These are phyloP conservation scores for Sebastes taczanowskii DNA, from an alignment of 2,797 vertebrate genomes.

Conservation along the genomic window DNA sequence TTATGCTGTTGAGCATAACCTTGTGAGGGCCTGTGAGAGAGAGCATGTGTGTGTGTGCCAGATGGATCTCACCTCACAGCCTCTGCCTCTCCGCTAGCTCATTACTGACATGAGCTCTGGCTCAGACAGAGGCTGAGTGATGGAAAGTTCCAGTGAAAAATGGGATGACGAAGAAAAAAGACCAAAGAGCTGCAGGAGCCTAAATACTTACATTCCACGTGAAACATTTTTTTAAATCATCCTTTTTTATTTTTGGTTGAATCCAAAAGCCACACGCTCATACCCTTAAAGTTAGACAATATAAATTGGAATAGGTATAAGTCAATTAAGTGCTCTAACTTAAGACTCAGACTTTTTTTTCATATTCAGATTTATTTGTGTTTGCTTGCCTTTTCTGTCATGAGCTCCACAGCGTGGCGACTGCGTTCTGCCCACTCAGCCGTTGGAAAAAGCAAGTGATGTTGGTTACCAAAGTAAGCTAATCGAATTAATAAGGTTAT, in stretches of 20 bases:
- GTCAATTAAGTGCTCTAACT: background rate
- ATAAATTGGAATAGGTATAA: background rate
- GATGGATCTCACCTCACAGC: conserved; percentile 80
- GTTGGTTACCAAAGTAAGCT: no score
- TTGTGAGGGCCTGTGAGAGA: conserved; percentile 76
- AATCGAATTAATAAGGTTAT: no score
- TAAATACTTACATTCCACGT: background rate
- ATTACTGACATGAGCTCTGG: conserved; percentile 80
- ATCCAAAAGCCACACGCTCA: background rate
- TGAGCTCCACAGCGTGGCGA: background rate
- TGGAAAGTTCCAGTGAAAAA: conserved; percentile 60
- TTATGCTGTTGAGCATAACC: conserved; percentile 76
- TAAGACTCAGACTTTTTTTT: background rate
- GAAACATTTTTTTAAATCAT: background rate
- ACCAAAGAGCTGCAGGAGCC: conserved; percentile 31
- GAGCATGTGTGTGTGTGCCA: conserved; percentile 58
- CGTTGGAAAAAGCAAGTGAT: no score
- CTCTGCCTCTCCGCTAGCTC: conserved; percentile 73
- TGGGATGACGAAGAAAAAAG: conserved; percentile 38
- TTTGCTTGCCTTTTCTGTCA: background rate
- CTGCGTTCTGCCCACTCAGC: no score
- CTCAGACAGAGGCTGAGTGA: conserved; percentile 65
- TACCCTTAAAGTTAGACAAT: background rate
- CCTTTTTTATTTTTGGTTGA: background rate
- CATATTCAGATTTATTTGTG: background rate